Base-by-base conservation (phyloP, 2,888 invertebrate species). In the Sylvicola cinctus region DNA sequence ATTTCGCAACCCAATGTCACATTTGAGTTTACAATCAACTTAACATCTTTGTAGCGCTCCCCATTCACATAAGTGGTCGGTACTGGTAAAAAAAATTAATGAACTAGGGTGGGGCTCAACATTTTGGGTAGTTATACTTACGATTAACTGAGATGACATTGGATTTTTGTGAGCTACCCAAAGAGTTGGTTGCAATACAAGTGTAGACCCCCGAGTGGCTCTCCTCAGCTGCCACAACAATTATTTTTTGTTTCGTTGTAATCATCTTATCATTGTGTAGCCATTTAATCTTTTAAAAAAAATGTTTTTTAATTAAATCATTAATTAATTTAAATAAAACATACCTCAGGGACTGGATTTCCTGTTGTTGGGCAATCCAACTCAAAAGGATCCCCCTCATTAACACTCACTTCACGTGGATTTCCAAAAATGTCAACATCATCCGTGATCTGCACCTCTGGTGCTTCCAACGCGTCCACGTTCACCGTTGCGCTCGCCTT, bases 141-240 rank as follows among this genome's bases (percentile, higher is more conserved):
- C n/a, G n/a, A n/a, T n/a, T n/a, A n/a, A n/a, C n/a, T n/a, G n/a
- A n/a, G n/a, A 23, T 16, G 8, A 16, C 16, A 32, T 12, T 15
- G 10, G 10, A 29, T 15, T 10, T 16, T 37, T 61, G 58, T 1
- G 62, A 53, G 1, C 53, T 50, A 1, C 75, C 75, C 2, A 68
- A 73, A 31, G 53, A 52, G 46, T 70, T 75, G n/a, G 46, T 49
- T 1, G 73, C 73, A n/a, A 60, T 54, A 42, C 76, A 76, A 0
- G 61, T 62, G 46, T 65, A 70, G 15, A 61, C 44, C 0, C 71
- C 72, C 30, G 54, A 59, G n/a, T 66, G 51, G 2, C 39, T 28
- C 1, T 38, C 16, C 0, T 56, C 43, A 14, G 57, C 44, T 20
- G 55, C 52, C 29, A 33, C 35, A 1, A 42, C 35, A 2, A 48